phyloP scores from a whole-genome alignment of 2,888 invertebrate species.

The Chrysotoxum bicinctum region DNA sequence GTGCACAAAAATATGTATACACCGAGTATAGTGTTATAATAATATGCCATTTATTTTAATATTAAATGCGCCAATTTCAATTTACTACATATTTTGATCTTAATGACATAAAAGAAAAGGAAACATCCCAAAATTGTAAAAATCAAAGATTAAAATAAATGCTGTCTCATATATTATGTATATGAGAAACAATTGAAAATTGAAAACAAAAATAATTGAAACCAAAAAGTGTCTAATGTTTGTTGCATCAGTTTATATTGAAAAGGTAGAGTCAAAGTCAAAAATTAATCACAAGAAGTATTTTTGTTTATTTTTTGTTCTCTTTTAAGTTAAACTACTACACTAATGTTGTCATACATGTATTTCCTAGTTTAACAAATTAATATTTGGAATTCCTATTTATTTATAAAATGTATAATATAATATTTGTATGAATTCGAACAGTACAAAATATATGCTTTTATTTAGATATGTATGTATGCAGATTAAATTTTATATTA shows the following conservation, averaged over 20 bases:
- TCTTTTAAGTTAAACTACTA: too few relatives aligned
- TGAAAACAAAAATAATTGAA: too few relatives aligned
- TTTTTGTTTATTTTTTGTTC: too few relatives aligned
- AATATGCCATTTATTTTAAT: background rate
- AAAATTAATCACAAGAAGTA: too few relatives aligned
- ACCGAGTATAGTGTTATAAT: background rate
- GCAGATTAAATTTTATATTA: too few relatives aligned
- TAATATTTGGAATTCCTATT: background rate
- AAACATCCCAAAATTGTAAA: background rate
- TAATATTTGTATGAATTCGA: background rate
- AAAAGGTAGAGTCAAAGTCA: too few relatives aligned
- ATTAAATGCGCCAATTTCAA: background rate
- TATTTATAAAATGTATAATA: background rate
- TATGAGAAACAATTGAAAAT: background rate
- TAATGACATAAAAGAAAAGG: background rate
- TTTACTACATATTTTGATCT: background rate
- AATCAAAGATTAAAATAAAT: background rate
- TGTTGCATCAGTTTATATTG: too few relatives aligned
- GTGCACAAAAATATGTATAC: slow-evolving; percentile 11
- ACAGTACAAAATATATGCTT: background rate
- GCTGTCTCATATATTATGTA: background rate
- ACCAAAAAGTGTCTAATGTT: too few relatives aligned
- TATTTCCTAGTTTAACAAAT: background rate
- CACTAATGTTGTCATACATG: background rate
- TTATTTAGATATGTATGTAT: too few relatives aligned